phyloP scores from a whole-genome alignment of 37 sponge, comb jelly and placozoan genomes.

The Halichondria panicea region DNA sequence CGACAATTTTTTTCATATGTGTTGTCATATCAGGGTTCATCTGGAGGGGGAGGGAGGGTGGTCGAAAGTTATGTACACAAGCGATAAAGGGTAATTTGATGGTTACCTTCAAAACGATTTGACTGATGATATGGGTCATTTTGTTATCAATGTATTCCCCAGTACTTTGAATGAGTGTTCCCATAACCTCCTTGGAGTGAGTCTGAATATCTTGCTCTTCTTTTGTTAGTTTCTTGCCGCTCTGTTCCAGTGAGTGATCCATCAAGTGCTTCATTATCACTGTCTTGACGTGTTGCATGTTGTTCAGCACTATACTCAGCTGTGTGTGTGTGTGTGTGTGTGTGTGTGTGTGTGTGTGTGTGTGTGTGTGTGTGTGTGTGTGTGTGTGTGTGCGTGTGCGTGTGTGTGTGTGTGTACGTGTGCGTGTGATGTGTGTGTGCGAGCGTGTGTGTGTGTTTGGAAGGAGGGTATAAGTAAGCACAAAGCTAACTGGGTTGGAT shows the following conservation, averaged over 20 bases:
- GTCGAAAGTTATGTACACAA: background rate
- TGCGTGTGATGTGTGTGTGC: too few relatives aligned
- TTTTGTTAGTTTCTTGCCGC: conserved; percentile 3
- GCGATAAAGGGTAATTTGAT: background rate
- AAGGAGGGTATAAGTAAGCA: too few relatives aligned
- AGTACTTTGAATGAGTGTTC: conserved; percentile 1
- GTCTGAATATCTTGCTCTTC: background rate
- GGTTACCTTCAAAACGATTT: conserved; percentile 11
- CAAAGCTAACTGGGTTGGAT: too few relatives aligned
- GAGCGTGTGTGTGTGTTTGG: too few relatives aligned
- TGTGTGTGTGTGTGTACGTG: too few relatives aligned
- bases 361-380: too few relatives aligned
- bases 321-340: too few relatives aligned
- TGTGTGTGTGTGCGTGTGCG: too few relatives aligned
- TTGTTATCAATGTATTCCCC: conserved; percentile 30
- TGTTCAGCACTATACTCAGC: conserved; percentile 42
- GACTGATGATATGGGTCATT: background rate
- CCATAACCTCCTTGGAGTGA: conserved; percentile 1
- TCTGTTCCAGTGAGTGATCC: conserved; percentile 13
- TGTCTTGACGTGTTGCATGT: conserved; percentile 24
- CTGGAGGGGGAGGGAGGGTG: too few relatives aligned
- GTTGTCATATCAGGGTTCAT: too few relatives aligned
- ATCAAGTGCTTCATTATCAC: background rate
- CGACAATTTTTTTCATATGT: too few relatives aligned
- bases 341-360: too few relatives aligned